These are phyloP conservation scores for Bothrops alternatus DNA, from an alignment of 2,797 vertebrate species.

Conservation along the genomic window DNA sequence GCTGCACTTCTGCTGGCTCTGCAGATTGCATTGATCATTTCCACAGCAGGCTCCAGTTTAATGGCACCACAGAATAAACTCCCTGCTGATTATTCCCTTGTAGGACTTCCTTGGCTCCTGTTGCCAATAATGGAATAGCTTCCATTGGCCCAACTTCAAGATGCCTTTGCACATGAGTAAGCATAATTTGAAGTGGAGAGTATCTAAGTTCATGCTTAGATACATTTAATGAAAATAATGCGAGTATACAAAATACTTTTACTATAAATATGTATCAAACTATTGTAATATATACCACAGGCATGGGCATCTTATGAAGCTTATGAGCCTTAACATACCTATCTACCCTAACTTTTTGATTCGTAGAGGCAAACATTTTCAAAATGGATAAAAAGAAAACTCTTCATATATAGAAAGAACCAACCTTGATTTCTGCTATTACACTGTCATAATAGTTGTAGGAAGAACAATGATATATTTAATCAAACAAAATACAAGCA, in stretches of 20 bases:
- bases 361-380: not conserved
- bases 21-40: conserved; percentile 15
- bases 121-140: not conserved
- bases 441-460: not conserved
- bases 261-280: not conserved
- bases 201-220: not conserved
- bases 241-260: not conserved
- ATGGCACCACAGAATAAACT: not conserved
- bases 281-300: not conserved
- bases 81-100: not conserved
- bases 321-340: not conserved
- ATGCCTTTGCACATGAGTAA: not conserved
- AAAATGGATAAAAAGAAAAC: not conserved
- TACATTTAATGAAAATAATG: not conserved
- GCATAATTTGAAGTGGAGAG: not conserved
- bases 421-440: not conserved
- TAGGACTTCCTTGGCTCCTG: not conserved
- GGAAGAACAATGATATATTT: not conserved
- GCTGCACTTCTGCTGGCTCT: not conserved
- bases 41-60: conserved; percentile 13
- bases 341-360: not conserved
- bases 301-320: not conserved
- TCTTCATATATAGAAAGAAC: not conserved
- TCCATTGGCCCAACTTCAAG: not conserved
- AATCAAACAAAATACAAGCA: not conserved